phyloP scores from a whole-genome alignment of 2,888 invertebrate species.

The Synergus itoensis region DNA sequence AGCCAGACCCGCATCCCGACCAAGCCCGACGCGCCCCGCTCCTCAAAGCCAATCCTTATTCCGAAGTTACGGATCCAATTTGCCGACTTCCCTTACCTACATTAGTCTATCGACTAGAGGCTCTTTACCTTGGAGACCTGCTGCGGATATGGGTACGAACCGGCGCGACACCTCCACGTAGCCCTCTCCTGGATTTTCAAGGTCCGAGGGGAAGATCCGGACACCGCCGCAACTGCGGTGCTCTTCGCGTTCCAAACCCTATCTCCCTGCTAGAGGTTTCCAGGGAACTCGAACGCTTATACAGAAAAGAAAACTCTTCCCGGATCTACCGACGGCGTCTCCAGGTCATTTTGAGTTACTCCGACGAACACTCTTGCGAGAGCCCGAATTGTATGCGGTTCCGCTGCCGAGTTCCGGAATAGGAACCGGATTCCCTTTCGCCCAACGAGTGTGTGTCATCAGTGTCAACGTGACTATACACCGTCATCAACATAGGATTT shows the following conservation, averaged over 20 bases:
- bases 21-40: conserved; percentile 82
- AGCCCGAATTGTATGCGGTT: conserved; percentile 79
- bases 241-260: conserved; percentile 79
- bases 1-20: conserved; percentile 75
- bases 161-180: conserved; percentile 72
- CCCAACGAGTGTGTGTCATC: conserved; percentile 76
- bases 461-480: too few species aligned
- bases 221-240: conserved; percentile 78
- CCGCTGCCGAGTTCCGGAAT: conserved; percentile 82
- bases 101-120: conserved; percentile 84
- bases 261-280: conserved; percentile 80
- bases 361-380: conserved; percentile 78
- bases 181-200: conserved; percentile 79
- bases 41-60: conserved; percentile 88
- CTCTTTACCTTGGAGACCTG: conserved; percentile 86
- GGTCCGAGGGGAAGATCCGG: conserved; percentile 77
- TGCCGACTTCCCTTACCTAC: conserved; percentile 86
- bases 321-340: conserved; percentile 80
- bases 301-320: conserved; percentile 80
- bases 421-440: conserved; percentile 81
- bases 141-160: conserved; percentile 64
- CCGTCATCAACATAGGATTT: too few species aligned
- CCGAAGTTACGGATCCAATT: conserved; percentile 84
- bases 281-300: conserved; percentile 80
- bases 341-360: conserved; percentile 80